Conservation (phyloP, 2,888 invertebrate genomes). For the Nemapogon koenigi region DNA sequence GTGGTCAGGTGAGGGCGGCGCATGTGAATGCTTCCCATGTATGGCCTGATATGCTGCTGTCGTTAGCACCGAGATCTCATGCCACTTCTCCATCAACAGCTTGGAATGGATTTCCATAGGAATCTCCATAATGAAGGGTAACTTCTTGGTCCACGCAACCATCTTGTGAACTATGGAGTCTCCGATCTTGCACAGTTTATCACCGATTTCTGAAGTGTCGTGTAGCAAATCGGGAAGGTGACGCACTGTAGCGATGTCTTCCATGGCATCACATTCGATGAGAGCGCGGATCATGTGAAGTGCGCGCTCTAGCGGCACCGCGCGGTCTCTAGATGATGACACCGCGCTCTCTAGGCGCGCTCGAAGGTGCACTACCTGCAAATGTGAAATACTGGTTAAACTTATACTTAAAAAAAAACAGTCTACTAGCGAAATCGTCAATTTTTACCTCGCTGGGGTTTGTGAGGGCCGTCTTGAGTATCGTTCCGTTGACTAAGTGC, state of each 20-base stretch:
- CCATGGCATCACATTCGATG: slow-evolving; percentile 96
- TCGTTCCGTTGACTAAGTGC: slow-evolving; percentile 89
- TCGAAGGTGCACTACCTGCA: slow-evolving; percentile 78
- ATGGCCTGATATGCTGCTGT: slow-evolving; percentile 94
- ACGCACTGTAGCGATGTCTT: slow-evolving; percentile 91
- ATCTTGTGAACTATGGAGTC: slow-evolving; percentile 98
- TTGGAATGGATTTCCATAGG: slow-evolving; percentile 96
- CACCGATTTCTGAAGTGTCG: slow-evolving; percentile 89
- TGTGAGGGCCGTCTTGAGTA: slow-evolving; percentile 92
- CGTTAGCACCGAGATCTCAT: slow-evolving; percentile 91
- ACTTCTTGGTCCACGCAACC: slow-evolving; percentile 98
- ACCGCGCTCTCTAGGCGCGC: slow-evolving; percentile 86
- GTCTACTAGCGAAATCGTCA: too few relatives aligned
- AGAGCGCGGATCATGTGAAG: slow-evolving; percentile 89
- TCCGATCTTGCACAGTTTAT: slow-evolving; percentile 93
- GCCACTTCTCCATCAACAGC: slow-evolving; percentile 97
- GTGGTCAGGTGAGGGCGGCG: slow-evolving; percentile 51
- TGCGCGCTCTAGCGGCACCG: slow-evolving; percentile 83
- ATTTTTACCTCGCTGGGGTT: slow-evolving; percentile 89
- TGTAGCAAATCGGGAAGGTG: slow-evolving; percentile 90
- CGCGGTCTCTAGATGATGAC: slow-evolving; percentile 83
- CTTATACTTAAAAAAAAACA: too few relatives aligned
- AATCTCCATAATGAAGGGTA: slow-evolving; percentile 96
- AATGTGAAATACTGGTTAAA: too few relatives aligned
- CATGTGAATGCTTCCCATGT: slow-evolving; percentile 69